Percentiles rank a stretch among this genome's conserved stretches.
Conservation (phyloP, 2,888 invertebrate genomes). For the Iphiclides podalirius region DNA sequence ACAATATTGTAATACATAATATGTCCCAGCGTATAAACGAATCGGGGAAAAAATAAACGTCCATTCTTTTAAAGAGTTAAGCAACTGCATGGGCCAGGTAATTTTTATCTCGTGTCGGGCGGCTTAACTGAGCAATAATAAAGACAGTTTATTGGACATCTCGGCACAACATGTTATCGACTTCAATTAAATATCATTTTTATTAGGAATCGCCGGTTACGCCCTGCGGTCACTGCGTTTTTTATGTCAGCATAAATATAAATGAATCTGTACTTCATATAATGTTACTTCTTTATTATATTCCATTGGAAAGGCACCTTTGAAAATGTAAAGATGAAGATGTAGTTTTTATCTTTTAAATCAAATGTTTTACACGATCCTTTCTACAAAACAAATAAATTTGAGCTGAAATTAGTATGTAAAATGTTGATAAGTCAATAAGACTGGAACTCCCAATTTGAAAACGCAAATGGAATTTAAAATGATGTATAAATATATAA, state of each 20-base stretch:
- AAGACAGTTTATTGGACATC: slow-evolving; percentile 74
- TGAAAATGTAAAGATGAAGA: neutral
- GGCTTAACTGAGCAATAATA: slow-evolving; percentile 72
- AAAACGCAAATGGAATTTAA: no score
- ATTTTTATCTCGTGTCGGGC: slow-evolving; percentile 58
- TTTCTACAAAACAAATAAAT: no score
- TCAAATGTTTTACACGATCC: neutral
- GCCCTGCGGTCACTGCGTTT: slow-evolving; percentile 58
- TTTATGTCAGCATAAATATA: slow-evolving; percentile 49
- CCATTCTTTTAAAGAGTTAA: slow-evolving; percentile 25
- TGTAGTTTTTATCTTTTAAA: slow-evolving; percentile 29
- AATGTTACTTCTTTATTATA: slow-evolving; percentile 18
- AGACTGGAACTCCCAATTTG: no score
- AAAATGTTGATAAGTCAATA: no score
- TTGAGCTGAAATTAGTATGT: no score
- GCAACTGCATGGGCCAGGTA: slow-evolving; percentile 45
- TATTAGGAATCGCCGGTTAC: slow-evolving; percentile 68
- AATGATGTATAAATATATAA: no score
- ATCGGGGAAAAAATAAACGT: slow-evolving; percentile 20
- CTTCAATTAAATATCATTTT: slow-evolving; percentile 78
- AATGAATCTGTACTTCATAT: slow-evolving; percentile 39
- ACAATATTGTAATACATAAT: slow-evolving; percentile 23
- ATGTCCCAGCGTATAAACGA: slow-evolving; percentile 1
- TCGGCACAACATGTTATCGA: slow-evolving; percentile 69
- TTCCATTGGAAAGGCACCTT: neutral